Conservation (phyloP, 1,140 invertebrate genomes). For the Aphaenogaster floridana region DNA sequence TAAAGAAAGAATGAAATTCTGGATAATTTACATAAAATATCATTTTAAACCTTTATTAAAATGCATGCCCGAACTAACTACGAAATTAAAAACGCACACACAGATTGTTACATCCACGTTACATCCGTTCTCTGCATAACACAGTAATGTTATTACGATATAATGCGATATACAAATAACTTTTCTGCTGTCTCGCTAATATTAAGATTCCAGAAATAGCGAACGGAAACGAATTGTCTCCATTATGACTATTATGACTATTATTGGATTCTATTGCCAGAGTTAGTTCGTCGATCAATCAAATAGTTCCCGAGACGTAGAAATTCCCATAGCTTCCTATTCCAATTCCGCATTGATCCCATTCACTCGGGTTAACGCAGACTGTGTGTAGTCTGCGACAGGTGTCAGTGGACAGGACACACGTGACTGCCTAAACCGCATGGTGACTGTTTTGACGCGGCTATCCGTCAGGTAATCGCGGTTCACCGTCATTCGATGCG, state of each 20-base stretch:
- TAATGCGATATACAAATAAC: not conserved
- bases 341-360: constrained; percentile 35
- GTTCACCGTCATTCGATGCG: constrained; percentile 67
- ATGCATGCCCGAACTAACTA: not conserved
- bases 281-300: not conserved
- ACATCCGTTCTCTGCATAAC: not conserved
- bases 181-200: not conserved
- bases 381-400: constrained; percentile 61
- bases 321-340: constrained; percentile 36
- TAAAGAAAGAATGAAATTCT: not conserved
- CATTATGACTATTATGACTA: not conserved
- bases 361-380: constrained; percentile 32
- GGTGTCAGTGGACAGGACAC: constrained; percentile 72
- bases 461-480: constrained; percentile 76
- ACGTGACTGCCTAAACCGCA: constrained; percentile 64
- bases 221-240: not conserved
- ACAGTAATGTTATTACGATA: not conserved
- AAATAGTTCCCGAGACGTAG: constrained; percentile 2
- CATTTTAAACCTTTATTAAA: not conserved
- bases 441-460: constrained; percentile 73
- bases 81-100: not conserved
- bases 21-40: not conserved
- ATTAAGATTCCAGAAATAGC: not conserved
- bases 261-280: not conserved
- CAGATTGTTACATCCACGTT: not conserved